These are phyloP conservation scores for Watsonalla binaria DNA, from an alignment of 2,888 invertebrate genomes.

Conservation along the genomic window DNA sequence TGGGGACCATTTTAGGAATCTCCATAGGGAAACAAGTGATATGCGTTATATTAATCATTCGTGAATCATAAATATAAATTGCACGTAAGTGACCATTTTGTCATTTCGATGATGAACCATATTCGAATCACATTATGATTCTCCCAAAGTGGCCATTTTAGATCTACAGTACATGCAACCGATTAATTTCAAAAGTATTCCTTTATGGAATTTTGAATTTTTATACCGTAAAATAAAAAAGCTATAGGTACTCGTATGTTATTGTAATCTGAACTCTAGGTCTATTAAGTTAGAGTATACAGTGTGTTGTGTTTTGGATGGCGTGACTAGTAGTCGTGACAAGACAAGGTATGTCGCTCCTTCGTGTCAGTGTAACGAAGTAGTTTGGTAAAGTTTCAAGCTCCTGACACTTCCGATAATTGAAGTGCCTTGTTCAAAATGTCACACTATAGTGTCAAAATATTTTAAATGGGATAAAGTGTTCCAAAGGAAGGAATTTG, in stretches of 20 bases:
- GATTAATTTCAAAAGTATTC: not conserved
- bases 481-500: no score
- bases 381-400: not conserved
- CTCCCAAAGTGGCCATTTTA: no score
- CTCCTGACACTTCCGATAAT: not conserved
- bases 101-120: no score
- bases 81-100: no score
- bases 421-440: not conserved
- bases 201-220: not conserved
- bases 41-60: no score
- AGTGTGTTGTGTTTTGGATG: not conserved
- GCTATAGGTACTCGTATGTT: not conserved
- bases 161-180: no score
- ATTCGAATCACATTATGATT: no score
- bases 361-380: not conserved
- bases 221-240: not conserved
- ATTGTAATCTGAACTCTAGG: not conserved
- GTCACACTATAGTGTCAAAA: not conserved
- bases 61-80: no score
- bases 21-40: no score
- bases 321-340: not conserved
- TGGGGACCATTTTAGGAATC: no score
- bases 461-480: no score
- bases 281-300: not conserved
- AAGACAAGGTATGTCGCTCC: not conserved